These are phyloP conservation scores for Xiphorhynchus erythropygius DNA, from an alignment of 2,797 vertebrate genomes.

Conservation along the genomic window DNA sequence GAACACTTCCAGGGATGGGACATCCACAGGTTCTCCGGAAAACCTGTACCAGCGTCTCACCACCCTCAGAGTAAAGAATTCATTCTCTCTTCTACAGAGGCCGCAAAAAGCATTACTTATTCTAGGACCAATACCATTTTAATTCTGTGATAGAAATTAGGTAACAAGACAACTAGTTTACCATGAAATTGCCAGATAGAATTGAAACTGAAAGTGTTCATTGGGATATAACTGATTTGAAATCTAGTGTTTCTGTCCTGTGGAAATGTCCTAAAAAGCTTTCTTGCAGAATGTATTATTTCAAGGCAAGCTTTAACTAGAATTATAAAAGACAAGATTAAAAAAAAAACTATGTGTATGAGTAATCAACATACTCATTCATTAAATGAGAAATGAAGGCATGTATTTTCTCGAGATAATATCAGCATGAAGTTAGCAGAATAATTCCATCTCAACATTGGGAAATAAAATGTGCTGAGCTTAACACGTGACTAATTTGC, in stretches of 20 bases:
- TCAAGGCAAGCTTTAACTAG: neutral
- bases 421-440: neutral
- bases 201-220: neutral
- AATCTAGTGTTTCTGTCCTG: neutral
- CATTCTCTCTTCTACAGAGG: neutral
- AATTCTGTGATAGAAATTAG: neutral
- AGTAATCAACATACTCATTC: neutral
- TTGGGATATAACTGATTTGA: neutral
- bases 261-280: neutral
- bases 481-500: neutral
- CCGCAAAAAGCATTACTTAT: neutral
- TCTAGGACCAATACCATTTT: neutral
- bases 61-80: neutral
- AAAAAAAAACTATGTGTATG: neutral
- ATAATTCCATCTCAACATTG: neutral
- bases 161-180: neutral
- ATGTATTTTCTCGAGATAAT: neutral
- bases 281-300: neutral
- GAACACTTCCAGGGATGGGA: neutral
- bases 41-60: neutral
- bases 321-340: neutral
- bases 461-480: neutral
- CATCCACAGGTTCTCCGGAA: neutral
- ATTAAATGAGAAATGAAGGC: neutral
- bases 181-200: neutral